phyloP scores from a whole-genome alignment of 2,888 invertebrate genomes.

The Melanargia galathea region DNA sequence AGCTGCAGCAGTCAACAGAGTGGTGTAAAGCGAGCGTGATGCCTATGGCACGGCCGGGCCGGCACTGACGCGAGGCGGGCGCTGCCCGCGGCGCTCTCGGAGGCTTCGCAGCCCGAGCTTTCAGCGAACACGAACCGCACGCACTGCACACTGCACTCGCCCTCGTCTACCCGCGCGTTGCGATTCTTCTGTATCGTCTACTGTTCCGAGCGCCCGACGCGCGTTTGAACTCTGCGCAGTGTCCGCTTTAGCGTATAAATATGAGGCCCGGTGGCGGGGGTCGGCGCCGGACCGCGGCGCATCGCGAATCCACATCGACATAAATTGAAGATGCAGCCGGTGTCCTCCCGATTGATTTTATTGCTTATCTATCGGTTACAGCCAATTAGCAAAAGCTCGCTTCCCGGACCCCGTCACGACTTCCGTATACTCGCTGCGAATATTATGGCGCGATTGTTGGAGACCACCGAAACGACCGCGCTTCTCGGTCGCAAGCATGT shows the following conservation, averaged over 20 bases:
- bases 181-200: slow-evolving; percentile 77
- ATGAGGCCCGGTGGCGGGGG: slow-evolving; percentile 80
- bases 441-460: slow-evolving; percentile 44
- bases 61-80: slow-evolving; percentile 78
- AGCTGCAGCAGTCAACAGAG: slow-evolving; percentile 55
- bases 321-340: slow-evolving; percentile 78
- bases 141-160: slow-evolving; percentile 82
- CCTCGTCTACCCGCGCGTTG: slow-evolving; percentile 77
- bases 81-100: slow-evolving; percentile 59
- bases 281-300: slow-evolving; percentile 72
- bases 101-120: slow-evolving; percentile 80
- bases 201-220: slow-evolving; percentile 78
- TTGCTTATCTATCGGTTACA: slow-evolving; percentile 74
- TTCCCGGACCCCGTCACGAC: slow-evolving; percentile 58
- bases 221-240: slow-evolving; percentile 80
- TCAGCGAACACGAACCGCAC: slow-evolving; percentile 78
- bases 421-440: slow-evolving; percentile 62
- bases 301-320: slow-evolving; percentile 78
- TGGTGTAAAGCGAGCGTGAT: slow-evolving; percentile 77
- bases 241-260: slow-evolving; percentile 80
- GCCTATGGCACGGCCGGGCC: slow-evolving; percentile 80
- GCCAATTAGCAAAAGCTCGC: slow-evolving; percentile 76
- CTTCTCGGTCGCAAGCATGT: background rate
- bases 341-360: slow-evolving; percentile 79
- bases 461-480: background rate